Evolutionary conservation across 2,888 invertebrate species (phyloP).

Genomic region (Dasysyrphus tricinctus): DNA sequence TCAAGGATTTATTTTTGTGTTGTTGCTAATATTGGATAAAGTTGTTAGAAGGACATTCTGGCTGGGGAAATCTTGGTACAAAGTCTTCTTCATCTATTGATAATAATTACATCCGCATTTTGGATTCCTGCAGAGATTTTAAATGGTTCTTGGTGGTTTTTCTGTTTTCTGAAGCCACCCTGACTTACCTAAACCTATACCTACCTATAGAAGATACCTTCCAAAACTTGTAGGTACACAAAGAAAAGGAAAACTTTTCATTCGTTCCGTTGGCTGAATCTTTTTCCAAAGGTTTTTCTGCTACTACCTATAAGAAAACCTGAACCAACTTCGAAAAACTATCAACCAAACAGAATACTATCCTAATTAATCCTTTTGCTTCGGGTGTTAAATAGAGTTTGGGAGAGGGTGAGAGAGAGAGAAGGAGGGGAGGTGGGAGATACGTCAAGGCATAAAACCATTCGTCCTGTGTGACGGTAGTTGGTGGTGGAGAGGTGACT

Average conservation of each 20-base stretch:
- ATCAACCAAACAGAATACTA: conserved; percentile 74
- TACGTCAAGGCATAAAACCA: conserved; percentile 6
- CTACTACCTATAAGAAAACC: conserved; percentile 53
- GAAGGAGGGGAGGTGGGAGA: fast-evolving
- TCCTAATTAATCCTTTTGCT: conserved; percentile 75
- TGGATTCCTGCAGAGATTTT: conserved; percentile 57
- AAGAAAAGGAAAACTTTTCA: conserved; percentile 59
- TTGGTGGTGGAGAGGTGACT: conserved; percentile 21
- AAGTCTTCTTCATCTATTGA: conserved; percentile 38
- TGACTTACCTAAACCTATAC: neutral
- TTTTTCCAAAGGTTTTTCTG: conserved; percentile 30
- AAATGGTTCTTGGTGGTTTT: conserved; percentile 68
- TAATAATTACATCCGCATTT: conserved; percentile 73
- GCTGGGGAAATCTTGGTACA: neutral
- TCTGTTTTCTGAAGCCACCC: neutral
- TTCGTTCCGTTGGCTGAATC: conserved; percentile 74
- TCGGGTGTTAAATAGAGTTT: conserved; percentile 62
- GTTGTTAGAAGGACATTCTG: conserved; percentile 15
- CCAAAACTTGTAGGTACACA: neutral
- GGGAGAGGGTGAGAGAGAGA: neutral
- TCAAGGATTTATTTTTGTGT: conserved; percentile 22
- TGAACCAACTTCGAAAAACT: conserved; percentile 74
- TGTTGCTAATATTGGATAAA: neutral
- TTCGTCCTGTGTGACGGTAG: conserved; percentile 13
- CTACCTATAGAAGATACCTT: neutral